These are phyloP conservation scores for Acanthosepion esculentum DNA, from an alignment of 2,888 invertebrate genomes.

Conservation along the genomic window DNA sequence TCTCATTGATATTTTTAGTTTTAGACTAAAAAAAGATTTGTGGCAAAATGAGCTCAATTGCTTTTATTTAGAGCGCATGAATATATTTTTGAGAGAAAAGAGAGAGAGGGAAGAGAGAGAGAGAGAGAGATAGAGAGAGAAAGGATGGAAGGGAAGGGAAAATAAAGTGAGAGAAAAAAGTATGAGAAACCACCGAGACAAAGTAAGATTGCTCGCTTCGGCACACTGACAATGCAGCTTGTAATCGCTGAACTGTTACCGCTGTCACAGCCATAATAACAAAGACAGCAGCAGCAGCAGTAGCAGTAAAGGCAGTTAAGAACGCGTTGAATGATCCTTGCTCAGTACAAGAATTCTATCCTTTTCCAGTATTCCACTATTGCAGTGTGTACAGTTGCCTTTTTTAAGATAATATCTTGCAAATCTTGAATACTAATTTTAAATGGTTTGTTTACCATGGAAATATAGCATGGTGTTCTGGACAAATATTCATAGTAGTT, in stretches of 20 bases:
- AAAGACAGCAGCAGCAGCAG: neutral
- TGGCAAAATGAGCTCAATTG: neutral
- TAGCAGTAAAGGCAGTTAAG: too few species aligned
- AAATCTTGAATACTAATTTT: neutral
- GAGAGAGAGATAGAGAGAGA: neutral
- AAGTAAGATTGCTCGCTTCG: neutral
- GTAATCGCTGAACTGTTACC: neutral
- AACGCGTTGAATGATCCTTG: neutral
- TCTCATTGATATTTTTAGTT: neutral
- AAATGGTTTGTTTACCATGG: neutral
- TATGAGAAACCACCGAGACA: neutral
- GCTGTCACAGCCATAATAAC: neutral
- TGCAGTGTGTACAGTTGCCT: neutral
- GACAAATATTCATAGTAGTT: neutral
- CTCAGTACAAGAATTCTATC: too few species aligned
- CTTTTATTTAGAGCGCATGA: neutral
- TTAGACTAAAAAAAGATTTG: neutral
- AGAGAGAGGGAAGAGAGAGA: too few species aligned
- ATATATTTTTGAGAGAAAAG: neutral
- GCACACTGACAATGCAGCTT: neutral
- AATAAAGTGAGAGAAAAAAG: neutral
- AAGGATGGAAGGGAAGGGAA: neutral
- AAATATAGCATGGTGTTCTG: neutral
- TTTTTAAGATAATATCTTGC: neutral
- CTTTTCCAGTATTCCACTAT: neutral